Conservation (phyloP, 2,797 vertebrate species). For the Trachurus trachurus region DNA sequence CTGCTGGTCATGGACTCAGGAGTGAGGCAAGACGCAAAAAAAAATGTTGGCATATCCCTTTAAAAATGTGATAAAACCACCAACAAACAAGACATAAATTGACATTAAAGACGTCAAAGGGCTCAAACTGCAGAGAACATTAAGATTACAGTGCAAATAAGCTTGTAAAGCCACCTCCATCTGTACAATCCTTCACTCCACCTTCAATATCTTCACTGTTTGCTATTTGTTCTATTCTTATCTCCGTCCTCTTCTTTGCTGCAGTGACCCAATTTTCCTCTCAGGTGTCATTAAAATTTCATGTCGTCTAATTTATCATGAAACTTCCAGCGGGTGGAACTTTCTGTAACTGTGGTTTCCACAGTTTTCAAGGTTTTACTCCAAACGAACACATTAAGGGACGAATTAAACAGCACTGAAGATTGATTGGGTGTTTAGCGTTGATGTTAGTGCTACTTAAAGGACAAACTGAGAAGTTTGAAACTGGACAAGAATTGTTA, state of each 20-base stretch:
- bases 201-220: slow-evolving; percentile 11
- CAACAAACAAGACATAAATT: slow-evolving; percentile 3
- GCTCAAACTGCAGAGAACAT: not conserved
- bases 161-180: slow-evolving; percentile 1
- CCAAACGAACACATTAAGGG: not conserved
- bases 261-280: slow-evolving; percentile 37
- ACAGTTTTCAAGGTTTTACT: not conserved
- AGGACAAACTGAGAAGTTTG: too few relatives aligned
- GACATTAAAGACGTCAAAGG: slow-evolving; percentile 7
- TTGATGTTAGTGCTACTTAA: not conserved
- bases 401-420: not conserved
- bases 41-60: too few relatives aligned
- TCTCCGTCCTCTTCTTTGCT: slow-evolving; percentile 37
- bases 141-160: slow-evolving; percentile 17
- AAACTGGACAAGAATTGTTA: too few relatives aligned
- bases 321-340: not conserved
- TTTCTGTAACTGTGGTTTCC: slow-evolving; percentile 8
- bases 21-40: too few relatives aligned
- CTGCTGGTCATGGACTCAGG: too few relatives aligned
- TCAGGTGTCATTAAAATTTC: slow-evolving; percentile 51
- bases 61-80: not conserved
- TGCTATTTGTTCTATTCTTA: slow-evolving; percentile 45
- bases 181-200: not conserved
- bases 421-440: not conserved
- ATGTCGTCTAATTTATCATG: slow-evolving; percentile 38